Evolutionary conservation across 2,888 invertebrate species (phyloP).

Genomic region (Aspidapion aeneum): DNA sequence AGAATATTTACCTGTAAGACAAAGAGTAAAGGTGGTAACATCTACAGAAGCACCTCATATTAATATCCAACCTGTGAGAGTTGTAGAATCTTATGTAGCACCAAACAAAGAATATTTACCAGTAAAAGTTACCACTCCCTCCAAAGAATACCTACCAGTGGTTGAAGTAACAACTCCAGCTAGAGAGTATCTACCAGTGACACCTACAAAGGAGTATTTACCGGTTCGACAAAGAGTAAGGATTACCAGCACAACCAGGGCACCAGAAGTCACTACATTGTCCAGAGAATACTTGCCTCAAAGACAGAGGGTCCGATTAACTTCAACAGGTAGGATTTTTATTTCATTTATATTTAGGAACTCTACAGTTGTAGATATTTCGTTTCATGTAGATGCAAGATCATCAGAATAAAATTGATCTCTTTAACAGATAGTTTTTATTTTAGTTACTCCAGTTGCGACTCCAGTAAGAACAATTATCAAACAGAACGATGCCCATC

Average conservation of each 20-base stretch:
- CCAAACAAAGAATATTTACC: conserved; percentile 17
- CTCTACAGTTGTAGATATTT: conserved; percentile 14
- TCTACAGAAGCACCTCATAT: background rate
- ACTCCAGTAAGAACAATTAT: conserved; percentile 50
- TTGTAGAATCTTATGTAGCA: conserved; percentile 1
- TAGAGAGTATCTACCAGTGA: conserved; percentile 17
- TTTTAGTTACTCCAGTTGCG: background rate
- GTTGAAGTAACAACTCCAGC: conserved; percentile 13
- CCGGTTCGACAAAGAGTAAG: conserved; percentile 16
- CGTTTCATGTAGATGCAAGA: conserved; percentile 24
- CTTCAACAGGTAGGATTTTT: conserved; percentile 20
- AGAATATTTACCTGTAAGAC: conserved; percentile 19
- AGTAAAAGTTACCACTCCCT: conserved; percentile 17
- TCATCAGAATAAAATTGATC: conserved; percentile 25
- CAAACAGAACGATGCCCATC: conserved; percentile 69
- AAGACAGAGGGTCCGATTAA: conserved; percentile 24
- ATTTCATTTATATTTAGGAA: conserved; percentile 3
- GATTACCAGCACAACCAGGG: conserved; percentile 12
- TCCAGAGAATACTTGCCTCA: conserved; percentile 35
- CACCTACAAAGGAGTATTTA: conserved; percentile 25
- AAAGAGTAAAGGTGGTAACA: conserved; percentile 11
- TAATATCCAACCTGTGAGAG: background rate
- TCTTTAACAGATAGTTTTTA: background rate
- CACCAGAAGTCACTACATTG: conserved; percentile 29
- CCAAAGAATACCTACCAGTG: conserved; percentile 24